phyloP scores from a whole-genome alignment of 2,113 vertebrate genomes.

The Coptodon bakossiorum region DNA sequence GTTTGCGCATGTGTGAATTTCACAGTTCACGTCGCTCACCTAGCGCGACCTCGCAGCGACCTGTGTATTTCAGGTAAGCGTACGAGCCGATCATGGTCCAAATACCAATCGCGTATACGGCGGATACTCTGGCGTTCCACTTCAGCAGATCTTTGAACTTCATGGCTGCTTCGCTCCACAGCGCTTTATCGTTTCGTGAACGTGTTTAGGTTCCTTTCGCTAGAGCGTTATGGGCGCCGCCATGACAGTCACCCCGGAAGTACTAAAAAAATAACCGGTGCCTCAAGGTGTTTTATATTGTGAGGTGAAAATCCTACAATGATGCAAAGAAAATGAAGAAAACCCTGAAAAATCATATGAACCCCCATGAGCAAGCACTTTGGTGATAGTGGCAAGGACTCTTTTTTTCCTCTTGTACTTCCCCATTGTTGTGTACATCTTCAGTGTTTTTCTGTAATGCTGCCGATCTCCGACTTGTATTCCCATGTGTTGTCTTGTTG shows the following conservation, averaged over 20 bases:
- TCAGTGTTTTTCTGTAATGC: too few species aligned
- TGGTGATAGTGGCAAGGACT: too few species aligned
- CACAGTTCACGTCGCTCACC: conserved; percentile 24
- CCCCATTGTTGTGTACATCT: too few species aligned
- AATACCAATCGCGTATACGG: conserved; percentile 47
- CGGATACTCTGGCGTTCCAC: conserved; percentile 49
- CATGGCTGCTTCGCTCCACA: not conserved
- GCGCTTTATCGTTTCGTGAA: accelerated
- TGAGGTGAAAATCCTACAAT: not conserved
- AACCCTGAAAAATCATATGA: not conserved
- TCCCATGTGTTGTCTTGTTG: too few species aligned
- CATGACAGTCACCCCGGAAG: conserved; percentile 21
- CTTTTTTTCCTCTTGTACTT: too few species aligned
- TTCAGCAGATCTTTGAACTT: not conserved
- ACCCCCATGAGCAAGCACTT: not conserved
- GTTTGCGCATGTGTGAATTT: not conserved
- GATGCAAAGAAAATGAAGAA: not conserved
- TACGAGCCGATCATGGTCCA: conserved; percentile 62
- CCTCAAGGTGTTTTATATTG: not conserved
- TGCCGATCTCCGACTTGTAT: too few species aligned
- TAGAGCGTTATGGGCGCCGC: not conserved
- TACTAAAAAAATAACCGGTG: not conserved
- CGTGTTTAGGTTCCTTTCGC: not conserved
- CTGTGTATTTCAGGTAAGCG: conserved; percentile 19
- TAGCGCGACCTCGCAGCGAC: not conserved